These are phyloP conservation scores for Drosophila micromelanica DNA, from an alignment of 1,140 invertebrate species.

Conservation along the genomic window DNA sequence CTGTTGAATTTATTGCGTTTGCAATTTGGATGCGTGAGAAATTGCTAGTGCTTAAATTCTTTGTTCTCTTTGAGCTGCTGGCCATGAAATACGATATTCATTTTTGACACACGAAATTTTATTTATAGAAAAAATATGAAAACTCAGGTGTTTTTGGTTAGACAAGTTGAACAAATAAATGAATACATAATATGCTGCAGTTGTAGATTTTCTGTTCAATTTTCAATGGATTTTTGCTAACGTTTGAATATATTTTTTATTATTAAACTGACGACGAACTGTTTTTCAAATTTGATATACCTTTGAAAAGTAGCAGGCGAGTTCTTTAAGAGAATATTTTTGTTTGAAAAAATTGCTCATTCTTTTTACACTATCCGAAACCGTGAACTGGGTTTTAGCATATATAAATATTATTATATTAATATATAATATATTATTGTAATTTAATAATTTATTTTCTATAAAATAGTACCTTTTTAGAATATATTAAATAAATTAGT, in stretches of 20 bases:
- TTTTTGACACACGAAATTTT: conserved; percentile 14
- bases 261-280: too few species aligned
- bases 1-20: neutral
- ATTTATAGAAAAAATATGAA: conserved; percentile 31
- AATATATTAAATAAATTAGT: too few species aligned
- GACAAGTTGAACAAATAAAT: neutral
- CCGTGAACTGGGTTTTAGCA: too few species aligned
- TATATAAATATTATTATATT: too few species aligned
- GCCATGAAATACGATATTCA: conserved; percentile 41
- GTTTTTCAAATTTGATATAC: too few species aligned
- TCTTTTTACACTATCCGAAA: too few species aligned
- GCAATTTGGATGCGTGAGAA: neutral
- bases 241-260: neutral
- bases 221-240: neutral
- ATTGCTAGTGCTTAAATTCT: conserved; percentile 13
- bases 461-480: too few species aligned
- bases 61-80: conserved; percentile 17
- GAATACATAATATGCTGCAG: neutral
- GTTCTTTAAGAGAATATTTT: too few species aligned
- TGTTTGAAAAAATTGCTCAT: too few species aligned
- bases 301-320: too few species aligned
- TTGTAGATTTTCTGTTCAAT: neutral
- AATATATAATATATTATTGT: too few species aligned
- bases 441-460: too few species aligned
- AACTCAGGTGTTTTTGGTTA: conserved; percentile 16